Conservation (phyloP, 2,888 invertebrate species). For the Apamea monoglypha region DNA sequence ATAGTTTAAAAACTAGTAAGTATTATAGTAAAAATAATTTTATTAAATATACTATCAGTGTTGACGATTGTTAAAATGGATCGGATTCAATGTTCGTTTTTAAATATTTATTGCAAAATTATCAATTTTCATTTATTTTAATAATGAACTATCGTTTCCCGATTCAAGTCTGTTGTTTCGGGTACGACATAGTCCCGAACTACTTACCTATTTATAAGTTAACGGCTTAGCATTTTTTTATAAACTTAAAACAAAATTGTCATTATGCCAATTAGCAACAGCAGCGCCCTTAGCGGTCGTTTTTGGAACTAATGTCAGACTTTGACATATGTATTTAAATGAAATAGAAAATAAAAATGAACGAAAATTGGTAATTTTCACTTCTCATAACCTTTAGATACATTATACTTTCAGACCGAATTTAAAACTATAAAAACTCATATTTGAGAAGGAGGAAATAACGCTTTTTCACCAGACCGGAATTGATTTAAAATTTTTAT, state of each 20-base stretch:
- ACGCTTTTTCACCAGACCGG: conserved; percentile 7
- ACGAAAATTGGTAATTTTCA: conserved; percentile 31
- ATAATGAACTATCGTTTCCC: not conserved
- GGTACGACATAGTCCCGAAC: not conserved
- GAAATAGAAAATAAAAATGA: not conserved
- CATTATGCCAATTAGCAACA: not conserved
- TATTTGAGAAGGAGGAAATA: too few relatives aligned
- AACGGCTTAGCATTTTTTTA: too few relatives aligned
- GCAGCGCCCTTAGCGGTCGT: conserved; percentile 6
- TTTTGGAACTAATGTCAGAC: not conserved
- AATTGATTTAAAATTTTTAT: conserved; percentile 43
- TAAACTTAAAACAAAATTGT: not conserved
- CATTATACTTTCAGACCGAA: conserved; percentile 1
- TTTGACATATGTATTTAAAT: not conserved
- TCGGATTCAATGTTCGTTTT: conserved; percentile 34
- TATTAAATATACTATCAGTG: conserved; percentile 58
- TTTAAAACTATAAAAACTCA: conserved; percentile 14
- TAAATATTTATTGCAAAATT: conserved; percentile 29
- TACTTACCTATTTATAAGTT: not conserved
- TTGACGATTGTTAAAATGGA: conserved; percentile 49
- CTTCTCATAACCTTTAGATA: conserved; percentile 5
- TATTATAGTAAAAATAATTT: conserved; percentile 52
- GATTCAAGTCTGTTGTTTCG: too few relatives aligned
- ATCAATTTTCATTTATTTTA: conserved; percentile 36
- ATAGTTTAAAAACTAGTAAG: conserved; percentile 55